These are phyloP conservation scores for Ictalurus furcatus DNA, from an alignment of 2,113 vertebrate genomes.

Conservation along the genomic window DNA sequence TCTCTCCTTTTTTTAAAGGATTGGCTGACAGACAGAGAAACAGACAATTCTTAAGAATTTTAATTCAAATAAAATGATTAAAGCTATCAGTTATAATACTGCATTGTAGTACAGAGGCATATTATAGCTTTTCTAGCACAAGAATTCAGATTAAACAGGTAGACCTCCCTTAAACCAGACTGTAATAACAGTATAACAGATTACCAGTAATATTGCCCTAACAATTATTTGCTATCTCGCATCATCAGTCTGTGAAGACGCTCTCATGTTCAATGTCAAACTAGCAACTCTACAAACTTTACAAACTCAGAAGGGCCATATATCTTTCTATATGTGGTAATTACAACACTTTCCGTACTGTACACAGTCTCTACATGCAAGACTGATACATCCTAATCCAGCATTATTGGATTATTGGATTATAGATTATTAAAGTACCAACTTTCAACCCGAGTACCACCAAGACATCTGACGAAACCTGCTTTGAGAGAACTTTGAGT, in stretches of 20 bases:
- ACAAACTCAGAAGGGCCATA: too few species aligned
- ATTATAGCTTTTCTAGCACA: not conserved
- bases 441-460: too few species aligned
- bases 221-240: not conserved
- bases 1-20: constrained; percentile 58
- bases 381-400: too few species aligned
- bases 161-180: not conserved
- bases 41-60: not conserved
- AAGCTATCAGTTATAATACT: not conserved
- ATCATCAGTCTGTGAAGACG: not conserved
- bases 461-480: too few species aligned
- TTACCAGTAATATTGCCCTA: not conserved
- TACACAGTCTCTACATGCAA: too few species aligned
- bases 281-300: not conserved
- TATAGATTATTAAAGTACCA: too few species aligned
- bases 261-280: not conserved
- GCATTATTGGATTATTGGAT: too few species aligned
- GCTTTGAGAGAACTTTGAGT: too few species aligned
- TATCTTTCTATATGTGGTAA: too few species aligned
- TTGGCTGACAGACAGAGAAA: constrained; percentile 9
- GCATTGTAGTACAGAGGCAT: not conserved
- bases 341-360: too few species aligned
- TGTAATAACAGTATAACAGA: not conserved
- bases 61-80: not conserved
- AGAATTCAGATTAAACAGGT: not conserved